Evolutionary conservation across 1,140 invertebrate species (phyloP), one percentile per base, ranked within the genome.

Genomic region (Zaprionus davidi): DNA sequence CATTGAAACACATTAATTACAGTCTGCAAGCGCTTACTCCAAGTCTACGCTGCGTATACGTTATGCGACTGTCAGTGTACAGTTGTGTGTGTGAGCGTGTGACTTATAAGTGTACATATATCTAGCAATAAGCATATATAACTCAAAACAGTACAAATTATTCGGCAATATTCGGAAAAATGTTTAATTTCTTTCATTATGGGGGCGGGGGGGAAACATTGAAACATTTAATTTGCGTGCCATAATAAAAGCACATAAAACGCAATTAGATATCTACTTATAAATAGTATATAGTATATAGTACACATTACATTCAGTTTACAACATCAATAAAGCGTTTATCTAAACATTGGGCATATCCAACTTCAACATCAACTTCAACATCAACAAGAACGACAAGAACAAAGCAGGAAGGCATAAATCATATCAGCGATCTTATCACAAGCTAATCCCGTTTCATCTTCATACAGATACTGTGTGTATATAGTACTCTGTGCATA

Each of bases 281-380:
- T 53, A 67, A 31, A 22, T 55, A 24, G 2, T 11, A 38, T 51
- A 51, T 12, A 5, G 5, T 44, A 58, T 58, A 68, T 59, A 59
- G 22, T 56, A 31, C 71, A 68, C 26, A 71, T 64, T 79, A 83
- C 76, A 82, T 76, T 77, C 63, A 81, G 67, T 36, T 80, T 83
- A 83, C 81, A 83, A 84, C 81, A 84, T 84, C 57, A 64, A 84
- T 85, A 81, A 79, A 84, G 60, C 55, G 9, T 65, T 75, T 58
- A 58, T 62, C 59, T 83, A 84, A 67, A 66, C 55, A 60, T 75
- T 85, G 36, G 38, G 36, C 26, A 68, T 49, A n/a, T 74, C 26
- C 56, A 75, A 67, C 31, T 38, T 17, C 49, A 64, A 71, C 22
- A 17, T 22, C 24, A 64, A 64, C 36, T 2, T 38, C 34, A 63